These are phyloP conservation scores for Pica pica DNA, from an alignment of 2,113 vertebrate species.

Conservation along the genomic window DNA sequence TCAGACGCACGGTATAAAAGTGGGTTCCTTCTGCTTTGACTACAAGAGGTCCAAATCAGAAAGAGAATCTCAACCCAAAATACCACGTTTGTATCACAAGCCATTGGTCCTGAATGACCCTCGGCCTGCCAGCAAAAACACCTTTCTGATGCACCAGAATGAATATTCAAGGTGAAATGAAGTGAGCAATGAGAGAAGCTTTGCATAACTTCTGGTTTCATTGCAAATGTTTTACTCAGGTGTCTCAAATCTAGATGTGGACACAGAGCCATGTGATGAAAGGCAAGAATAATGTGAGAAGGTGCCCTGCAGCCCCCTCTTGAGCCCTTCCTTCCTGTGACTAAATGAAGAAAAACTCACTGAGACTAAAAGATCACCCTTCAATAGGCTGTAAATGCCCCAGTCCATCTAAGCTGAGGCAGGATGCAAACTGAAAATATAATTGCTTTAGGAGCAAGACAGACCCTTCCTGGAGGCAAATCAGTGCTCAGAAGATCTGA, in stretches of 20 bases:
- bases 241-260: neutral
- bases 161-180: neutral
- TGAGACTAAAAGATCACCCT: neutral
- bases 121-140: neutral
- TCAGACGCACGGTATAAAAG: neutral
- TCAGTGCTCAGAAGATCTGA: neutral
- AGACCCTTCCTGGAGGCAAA: neutral
- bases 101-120: neutral
- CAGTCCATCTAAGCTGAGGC: neutral
- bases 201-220: neutral
- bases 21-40: neutral
- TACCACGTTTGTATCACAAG: neutral
- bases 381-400: neutral
- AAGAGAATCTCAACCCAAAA: neutral
- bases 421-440: neutral
- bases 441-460: neutral
- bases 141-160: neutral
- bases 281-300: neutral
- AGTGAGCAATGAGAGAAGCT: neutral
- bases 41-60: neutral
- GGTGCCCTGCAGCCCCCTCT: neutral
- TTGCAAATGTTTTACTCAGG: neutral
- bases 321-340: conserved; percentile 5
- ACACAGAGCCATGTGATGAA: neutral
- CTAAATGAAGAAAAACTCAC: conserved; percentile 3